Base-by-base conservation (phyloP, 2,888 invertebrate genomes). In the Dynastes tityus region DNA sequence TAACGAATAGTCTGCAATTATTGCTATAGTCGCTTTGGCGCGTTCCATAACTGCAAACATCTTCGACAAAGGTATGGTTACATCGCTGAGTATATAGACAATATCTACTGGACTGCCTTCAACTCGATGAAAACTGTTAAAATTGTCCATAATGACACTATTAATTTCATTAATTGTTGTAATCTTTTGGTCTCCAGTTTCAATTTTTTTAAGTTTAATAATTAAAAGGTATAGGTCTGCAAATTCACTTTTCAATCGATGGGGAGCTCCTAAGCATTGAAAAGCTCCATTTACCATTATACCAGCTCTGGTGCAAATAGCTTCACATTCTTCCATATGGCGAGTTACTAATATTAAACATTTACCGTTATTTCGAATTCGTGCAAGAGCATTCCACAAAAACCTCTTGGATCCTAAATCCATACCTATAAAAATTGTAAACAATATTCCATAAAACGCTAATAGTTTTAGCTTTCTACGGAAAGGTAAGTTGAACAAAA, bases 241-340 rank as follows among this genome's bases (percentile, higher is more conserved):
- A 87, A 94, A 96, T 88, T 95, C 95, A 84, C 92, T 94, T 87
- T 96, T 96, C 75, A 96, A 90, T 87, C 95, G 95, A 84, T 96
- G 96, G 61, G 94, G 93, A 0, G 95, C 94, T 27, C 96, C 96
- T 61, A 96, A 89, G 84, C 96, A 96, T 86, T 93, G 92, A 87
- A 96, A 94, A 81, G 92, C 91, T 0, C 96, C 96, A 87, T 95
- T 95, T n/a, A 95, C 95, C 96, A 96, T 96, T 80, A 96, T 94
- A 58, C 95, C 95, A 82, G 96, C 88, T 3, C 95, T 90, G 1
- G 95, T 94, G 87, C 96, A 96, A 27, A 96, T 89, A n/a, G 95
- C 95, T 89, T 96, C 96, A 88, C 95, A 95, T 88, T 96, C 96
- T 88, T 95, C 95, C 95, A 96, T 95, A 87, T 94, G 95, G 89